Base-by-base conservation (phyloP, 2,888 invertebrate genomes). In the Elaeidobius kamerunicus region DNA sequence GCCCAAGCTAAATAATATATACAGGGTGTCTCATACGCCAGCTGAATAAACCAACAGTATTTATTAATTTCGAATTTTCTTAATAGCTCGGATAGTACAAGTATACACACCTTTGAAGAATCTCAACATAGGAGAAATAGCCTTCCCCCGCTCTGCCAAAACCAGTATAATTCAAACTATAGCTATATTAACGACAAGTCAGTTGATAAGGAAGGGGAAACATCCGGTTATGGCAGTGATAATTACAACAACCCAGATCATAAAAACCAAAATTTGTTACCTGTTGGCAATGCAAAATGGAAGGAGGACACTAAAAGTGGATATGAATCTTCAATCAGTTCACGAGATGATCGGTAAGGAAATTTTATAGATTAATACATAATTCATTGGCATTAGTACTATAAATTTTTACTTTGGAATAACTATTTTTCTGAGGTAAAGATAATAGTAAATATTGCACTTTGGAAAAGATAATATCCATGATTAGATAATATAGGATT, bases 221-320 rank as follows among this genome's bases (percentile, higher is more conserved):
- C 89, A 47, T 89, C 89, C 20, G 90, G 90, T 28, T 89, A 91
- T 72, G 86, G 88, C 41, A 90, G 90, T 69, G 89, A 90, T 68
- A 86, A 85, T 40, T 75, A 75, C 45, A 60, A 63, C 40, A 74
- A 75, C 4, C 76, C 77, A 17, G 78, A 78, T 43, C 56, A 52
- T 30, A 42, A 40, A 15, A 32, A 52, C 2, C 19, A 27, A 4
- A 23, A 17, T 41, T 43, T 41, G 32, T 55, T 23, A 17, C 47
- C 50, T 46, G 35, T 54, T 54, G 18, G 18, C 15, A 43, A 30
- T 15, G 18, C 19, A 32, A 42, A 42, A 23, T 47, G 47, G 55
- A 27, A 12, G 34, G 27, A 27, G 42, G 47, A 12, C 28, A 36
- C 3, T 15, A 34, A 18, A 34, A 40, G 46, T 18, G 69, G 70